phyloP scores from a whole-genome alignment of 2,797 vertebrate species.

The Chromis chromis region DNA sequence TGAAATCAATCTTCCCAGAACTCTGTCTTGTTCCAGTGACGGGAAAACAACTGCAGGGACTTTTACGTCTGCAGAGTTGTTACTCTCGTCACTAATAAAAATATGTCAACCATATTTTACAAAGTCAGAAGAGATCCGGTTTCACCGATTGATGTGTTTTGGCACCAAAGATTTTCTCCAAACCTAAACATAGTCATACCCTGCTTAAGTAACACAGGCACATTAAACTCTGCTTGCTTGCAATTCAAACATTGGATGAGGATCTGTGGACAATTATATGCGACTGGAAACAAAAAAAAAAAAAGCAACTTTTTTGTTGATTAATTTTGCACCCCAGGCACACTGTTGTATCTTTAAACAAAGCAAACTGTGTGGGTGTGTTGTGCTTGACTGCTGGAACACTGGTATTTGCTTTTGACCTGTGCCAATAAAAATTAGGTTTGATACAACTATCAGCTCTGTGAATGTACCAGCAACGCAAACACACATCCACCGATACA shows the following conservation, averaged over 20 bases:
- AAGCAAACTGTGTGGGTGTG: slow-evolving; percentile 43
- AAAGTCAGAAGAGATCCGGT: slow-evolving; percentile 27
- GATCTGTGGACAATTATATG: slow-evolving; percentile 58
- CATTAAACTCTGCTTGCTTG: slow-evolving; percentile 3
- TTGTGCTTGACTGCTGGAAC: slow-evolving; percentile 35
- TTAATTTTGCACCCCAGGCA: slow-evolving; percentile 54
- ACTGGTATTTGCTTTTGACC: slow-evolving; percentile 63
- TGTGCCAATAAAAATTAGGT: slow-evolving; percentile 58
- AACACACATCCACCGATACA: slow-evolving; percentile 46
- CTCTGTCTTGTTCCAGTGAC: slow-evolving; percentile 3
- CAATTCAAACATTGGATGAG: slow-evolving; percentile 37
- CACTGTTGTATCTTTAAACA: slow-evolving; percentile 53
- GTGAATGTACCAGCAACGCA: slow-evolving; percentile 43
- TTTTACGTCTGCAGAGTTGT: slow-evolving; percentile 15
- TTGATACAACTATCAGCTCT: slow-evolving; percentile 56
- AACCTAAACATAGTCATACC: slow-evolving; percentile 10
- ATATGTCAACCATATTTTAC: slow-evolving; percentile 22
- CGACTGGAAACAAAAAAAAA: slow-evolving; percentile 40
- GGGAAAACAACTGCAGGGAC: neutral
- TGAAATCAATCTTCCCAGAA: slow-evolving; percentile 23
- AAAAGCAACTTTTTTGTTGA: slow-evolving; percentile 49
- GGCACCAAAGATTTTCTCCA: neutral
- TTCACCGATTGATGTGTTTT: slow-evolving; percentile 13
- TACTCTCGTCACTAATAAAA: slow-evolving; percentile 31
- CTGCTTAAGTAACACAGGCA: slow-evolving; percentile 7